Percentiles rank a stretch among this genome's conserved stretches.
Conservation (phyloP, 2,113 vertebrate genomes). For the Eulacestoma nigropectus region DNA sequence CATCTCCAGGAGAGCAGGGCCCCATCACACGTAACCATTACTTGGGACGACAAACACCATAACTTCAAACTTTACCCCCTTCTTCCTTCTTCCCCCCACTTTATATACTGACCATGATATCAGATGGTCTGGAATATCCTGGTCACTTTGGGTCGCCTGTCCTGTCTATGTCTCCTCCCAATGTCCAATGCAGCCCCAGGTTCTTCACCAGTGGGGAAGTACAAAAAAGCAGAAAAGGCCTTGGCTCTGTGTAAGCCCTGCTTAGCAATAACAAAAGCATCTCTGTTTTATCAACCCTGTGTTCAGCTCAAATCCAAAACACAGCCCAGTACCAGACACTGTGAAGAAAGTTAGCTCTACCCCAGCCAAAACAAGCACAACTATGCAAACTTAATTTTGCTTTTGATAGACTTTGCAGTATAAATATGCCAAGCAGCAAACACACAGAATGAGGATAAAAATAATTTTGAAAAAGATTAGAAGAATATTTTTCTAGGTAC, state of each 20-base stretch:
- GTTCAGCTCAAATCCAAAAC: not conserved
- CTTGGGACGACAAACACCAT: not conserved
- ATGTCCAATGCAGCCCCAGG: rapidly evolving
- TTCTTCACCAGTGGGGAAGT: not conserved
- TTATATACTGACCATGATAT: not conserved
- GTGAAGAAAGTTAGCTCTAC: not conserved
- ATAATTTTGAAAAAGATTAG: not conserved
- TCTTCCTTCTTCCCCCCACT: not conserved
- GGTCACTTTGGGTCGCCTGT: not conserved
- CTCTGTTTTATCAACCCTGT: not conserved
- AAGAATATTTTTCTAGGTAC: not conserved
- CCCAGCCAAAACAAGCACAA: not conserved
- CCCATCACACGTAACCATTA: rapidly evolving
- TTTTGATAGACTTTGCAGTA: not conserved
- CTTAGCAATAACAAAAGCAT: not conserved
- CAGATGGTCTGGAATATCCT: not conserved
- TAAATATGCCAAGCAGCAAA: not conserved
- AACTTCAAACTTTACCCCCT: not conserved
- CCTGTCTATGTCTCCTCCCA: not conserved
- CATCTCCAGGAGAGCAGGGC: not conserved
- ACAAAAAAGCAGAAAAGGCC: not conserved
- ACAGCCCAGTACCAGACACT: not conserved
- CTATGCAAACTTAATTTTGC: not conserved
- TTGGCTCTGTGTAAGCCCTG: not conserved
- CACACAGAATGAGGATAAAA: not conserved